Base-by-base conservation (phyloP, 2,888 invertebrate species). In the Bombyx huttoni region DNA sequence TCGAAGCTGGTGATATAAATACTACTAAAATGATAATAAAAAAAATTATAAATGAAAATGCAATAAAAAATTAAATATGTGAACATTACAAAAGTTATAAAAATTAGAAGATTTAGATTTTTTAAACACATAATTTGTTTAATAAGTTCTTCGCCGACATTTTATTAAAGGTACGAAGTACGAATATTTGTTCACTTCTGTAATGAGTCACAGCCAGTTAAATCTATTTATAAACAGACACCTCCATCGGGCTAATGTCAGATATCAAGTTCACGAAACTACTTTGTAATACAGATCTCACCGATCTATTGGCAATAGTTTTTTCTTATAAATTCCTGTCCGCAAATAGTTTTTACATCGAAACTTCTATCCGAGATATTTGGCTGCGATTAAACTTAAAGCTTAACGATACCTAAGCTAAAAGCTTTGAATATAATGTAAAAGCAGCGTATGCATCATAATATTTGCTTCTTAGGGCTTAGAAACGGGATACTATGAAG, bases 401-500 rank as follows among this genome's bases (percentile, higher is more conserved):
- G 40, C 7, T 40, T 40, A 24, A 40, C 7, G 12, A 10, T 40
- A 12, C 12, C 9, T 12, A 40, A 10, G 7, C 12, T 40, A 7
- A 10, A 40, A 40, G 40, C 40, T 40, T 10, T 10, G 40, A 40
- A 40, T 10, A 40, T 10, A 40, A 8, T 50, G 47, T 13, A 51
- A 49, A 34, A 65, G 74, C 70, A 73, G 73, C 70, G 73, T 69
- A 69, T 81, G 81, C 79, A 80, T 79, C 78, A 70, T 73, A 61
- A 58, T 67, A 70, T 80, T 82, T 84, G 73, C 65, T 84, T 70
- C 78, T 65, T 84, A 87, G 87, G 87, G 87, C 56, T 84, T 88
- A 85, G 86, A 90, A 69, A 90, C 90, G 73, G 90, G 91, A 79
- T 91, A 90, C 90, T 90, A 81, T 71, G 90, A 91, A 81, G 90